phyloP scores from a whole-genome alignment of 2,888 invertebrate genomes.

The Poecilobothrus nobilitatus region DNA sequence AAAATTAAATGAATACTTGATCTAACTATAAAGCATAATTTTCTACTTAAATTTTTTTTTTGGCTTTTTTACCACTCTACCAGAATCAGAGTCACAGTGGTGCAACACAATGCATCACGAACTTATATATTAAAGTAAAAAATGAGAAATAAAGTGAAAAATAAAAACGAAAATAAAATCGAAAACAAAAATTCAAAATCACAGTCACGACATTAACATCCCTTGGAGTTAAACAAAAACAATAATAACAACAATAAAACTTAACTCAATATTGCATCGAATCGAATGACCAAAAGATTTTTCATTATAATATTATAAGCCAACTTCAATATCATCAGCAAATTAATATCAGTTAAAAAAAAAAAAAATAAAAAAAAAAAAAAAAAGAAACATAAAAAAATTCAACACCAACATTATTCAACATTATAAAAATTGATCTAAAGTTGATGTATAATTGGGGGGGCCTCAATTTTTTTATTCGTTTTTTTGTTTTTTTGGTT shows the following conservation, averaged over 20 bases:
- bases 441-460: neutral
- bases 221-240: neutral
- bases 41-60: neutral
- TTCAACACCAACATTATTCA: too few relatives aligned
- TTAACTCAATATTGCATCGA: too few relatives aligned
- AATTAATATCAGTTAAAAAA: neutral
- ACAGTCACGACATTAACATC: neutral
- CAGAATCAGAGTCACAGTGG: neutral
- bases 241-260: neutral
- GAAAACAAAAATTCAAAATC: neutral
- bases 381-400: too few relatives aligned
- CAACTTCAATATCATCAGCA: neutral
- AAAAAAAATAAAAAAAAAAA: neutral
- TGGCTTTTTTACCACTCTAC: too few relatives aligned
- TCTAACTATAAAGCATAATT: neutral
- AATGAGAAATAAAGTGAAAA: too few relatives aligned
- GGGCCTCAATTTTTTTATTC: too few relatives aligned
- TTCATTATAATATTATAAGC: neutral
- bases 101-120: conserved; percentile 2
- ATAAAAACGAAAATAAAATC: too few relatives aligned
- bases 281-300: neutral
- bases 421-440: neutral
- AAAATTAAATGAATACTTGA: neutral
- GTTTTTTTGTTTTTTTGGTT: too few relatives aligned
- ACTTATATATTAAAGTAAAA: neutral